Conservation (phyloP, 1,140 invertebrate genomes). For the Meloidogyne floridensis region DNA sequence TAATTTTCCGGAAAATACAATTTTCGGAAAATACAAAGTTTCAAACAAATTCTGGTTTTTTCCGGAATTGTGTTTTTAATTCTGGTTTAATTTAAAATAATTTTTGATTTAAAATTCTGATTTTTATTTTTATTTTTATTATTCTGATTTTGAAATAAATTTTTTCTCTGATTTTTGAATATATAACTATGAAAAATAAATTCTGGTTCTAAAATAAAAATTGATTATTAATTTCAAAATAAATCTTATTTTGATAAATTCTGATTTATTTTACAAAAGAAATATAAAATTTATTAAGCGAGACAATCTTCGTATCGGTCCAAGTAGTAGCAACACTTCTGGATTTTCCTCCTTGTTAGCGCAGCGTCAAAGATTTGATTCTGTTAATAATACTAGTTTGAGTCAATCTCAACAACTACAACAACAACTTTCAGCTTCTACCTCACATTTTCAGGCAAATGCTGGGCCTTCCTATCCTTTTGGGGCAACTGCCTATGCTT, state of each 20-base stretch:
- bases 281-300: background rate
- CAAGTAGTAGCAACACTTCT: background rate
- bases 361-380: background rate
- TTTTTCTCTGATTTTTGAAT: background rate
- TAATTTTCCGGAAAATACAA: too few relatives aligned
- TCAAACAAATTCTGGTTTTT: too few relatives aligned
- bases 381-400: background rate
- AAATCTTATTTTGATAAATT: too few relatives aligned
- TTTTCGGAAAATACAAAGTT: too few relatives aligned
- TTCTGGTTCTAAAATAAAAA: background rate
- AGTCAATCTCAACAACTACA: constrained; percentile 3
- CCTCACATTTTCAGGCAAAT: background rate
- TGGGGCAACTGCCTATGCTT: background rate
- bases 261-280: too few relatives aligned
- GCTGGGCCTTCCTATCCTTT: background rate
- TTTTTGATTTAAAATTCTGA: background rate
- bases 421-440: background rate
- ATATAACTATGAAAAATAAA: background rate
- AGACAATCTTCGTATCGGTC: background rate
- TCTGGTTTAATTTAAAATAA: too few relatives aligned
- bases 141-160: background rate
- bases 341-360: background rate
- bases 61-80: too few relatives aligned
- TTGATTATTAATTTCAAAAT: too few relatives aligned
- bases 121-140: background rate